Conservation (phyloP, 2,797 vertebrate species). For the Sylvilagus floridanus region DNA sequence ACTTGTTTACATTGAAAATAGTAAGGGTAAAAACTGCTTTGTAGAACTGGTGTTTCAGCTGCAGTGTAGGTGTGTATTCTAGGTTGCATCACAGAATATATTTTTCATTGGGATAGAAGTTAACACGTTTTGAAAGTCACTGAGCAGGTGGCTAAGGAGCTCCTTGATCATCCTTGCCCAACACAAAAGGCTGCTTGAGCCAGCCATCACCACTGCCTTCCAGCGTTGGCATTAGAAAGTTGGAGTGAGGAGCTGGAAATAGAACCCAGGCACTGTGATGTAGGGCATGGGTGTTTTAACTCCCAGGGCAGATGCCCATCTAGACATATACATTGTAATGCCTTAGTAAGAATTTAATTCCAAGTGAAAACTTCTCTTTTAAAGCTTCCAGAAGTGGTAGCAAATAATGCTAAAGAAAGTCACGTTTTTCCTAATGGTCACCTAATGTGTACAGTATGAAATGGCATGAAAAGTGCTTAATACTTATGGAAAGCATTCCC, state of each 20-base stretch:
- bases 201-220: too few relatives aligned
- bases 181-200: not conserved
- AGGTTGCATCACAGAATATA: not conserved
- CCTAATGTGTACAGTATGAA: not conserved
- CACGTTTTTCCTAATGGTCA: not conserved
- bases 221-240: too few relatives aligned
- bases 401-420: slow-evolving; percentile 6
- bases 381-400: slow-evolving; percentile 26
- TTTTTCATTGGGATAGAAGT: not conserved
- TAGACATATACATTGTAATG: not conserved
- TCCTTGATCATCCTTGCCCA: not conserved
- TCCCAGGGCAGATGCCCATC: too few relatives aligned
- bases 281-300: too few relatives aligned
- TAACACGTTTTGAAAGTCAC: slow-evolving; percentile 20
- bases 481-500: slow-evolving; percentile 1
- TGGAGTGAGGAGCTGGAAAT: not conserved
- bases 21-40: not conserved
- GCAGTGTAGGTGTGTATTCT: not conserved
- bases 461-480: not conserved
- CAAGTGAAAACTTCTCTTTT: not conserved
- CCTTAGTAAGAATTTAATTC: slow-evolving; percentile 2
- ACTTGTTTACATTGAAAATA: not conserved
- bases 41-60: not conserved
- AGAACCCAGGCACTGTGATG: not conserved
- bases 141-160: not conserved